A percentile compares a stretch with the other conserved stretches of the same genome.
Conservation (phyloP, 2,797 vertebrate genomes). For the Pelochelys cantorii region DNA sequence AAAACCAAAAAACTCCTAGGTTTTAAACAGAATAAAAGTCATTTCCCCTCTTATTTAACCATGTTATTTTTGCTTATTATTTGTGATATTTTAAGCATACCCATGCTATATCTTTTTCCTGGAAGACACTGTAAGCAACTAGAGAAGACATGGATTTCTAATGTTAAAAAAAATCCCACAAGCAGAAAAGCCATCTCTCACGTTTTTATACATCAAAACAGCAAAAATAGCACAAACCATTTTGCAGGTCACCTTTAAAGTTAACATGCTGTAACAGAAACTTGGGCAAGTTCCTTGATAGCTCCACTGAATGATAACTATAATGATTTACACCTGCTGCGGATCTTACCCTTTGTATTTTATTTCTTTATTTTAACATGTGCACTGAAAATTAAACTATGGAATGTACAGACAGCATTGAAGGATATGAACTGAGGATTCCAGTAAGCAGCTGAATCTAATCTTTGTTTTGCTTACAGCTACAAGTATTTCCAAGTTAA, state of each 20-base stretch:
- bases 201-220: neutral
- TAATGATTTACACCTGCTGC: neutral
- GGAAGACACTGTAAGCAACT: neutral
- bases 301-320: neutral
- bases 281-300: neutral
- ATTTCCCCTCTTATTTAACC: neutral
- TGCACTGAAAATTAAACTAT: constrained; percentile 11
- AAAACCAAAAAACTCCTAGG: too few relatives aligned
- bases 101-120: neutral
- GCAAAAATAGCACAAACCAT: constrained; percentile 15
- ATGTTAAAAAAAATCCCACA: neutral
- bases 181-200: neutral
- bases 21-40: neutral
- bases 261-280: neutral
- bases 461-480: neutral
- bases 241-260: neutral
- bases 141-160: neutral
- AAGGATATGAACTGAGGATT: constrained; percentile 11
- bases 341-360: neutral
- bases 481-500: neutral
- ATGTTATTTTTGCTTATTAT: constrained; percentile 1
- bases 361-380: constrained; percentile 1
- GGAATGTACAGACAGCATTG: neutral
- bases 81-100: neutral
- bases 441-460: neutral